These are phyloP conservation scores for Tapirus terrestris DNA, from an alignment of 2,113 vertebrate genomes.

Conservation along the genomic window DNA sequence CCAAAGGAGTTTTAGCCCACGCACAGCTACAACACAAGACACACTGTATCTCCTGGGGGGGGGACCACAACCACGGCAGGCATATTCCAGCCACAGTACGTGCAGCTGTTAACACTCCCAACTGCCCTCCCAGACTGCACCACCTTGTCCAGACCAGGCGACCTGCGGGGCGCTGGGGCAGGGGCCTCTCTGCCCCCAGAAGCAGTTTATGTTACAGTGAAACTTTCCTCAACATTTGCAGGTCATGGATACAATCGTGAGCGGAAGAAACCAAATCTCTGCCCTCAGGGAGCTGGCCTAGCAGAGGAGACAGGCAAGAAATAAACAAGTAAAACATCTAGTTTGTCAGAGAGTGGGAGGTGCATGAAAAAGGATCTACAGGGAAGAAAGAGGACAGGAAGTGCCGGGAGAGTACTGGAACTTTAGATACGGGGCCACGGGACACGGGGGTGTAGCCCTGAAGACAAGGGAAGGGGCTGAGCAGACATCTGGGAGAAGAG, in stretches of 20 bases:
- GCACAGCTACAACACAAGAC: neutral
- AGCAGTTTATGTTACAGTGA: neutral
- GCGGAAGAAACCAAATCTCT: neutral
- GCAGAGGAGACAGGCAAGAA: neutral
- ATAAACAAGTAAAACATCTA: neutral
- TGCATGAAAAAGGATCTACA: neutral
- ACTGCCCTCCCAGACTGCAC: neutral
- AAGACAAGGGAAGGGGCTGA: neutral
- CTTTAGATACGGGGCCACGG: neutral
- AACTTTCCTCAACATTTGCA: too few relatives aligned
- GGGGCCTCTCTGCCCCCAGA: neutral
- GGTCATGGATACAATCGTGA: too few relatives aligned
- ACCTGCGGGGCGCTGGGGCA: neutral
- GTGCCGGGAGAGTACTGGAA: neutral
- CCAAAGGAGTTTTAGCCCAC: neutral
- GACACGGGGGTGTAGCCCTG: neutral
- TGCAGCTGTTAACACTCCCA: neutral
- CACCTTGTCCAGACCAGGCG: neutral
- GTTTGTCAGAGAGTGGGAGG: neutral
- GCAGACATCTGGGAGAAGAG: neutral
- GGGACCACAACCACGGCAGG: neutral
- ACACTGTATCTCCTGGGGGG: neutral
- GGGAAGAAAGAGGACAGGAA: neutral
- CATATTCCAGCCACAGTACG: neutral
- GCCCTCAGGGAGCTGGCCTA: neutral